Percentiles rank a stretch among this genome's conserved stretches.
These are phyloP conservation scores for Alca torda DNA, from an alignment of 2,797 vertebrate genomes.

Conservation along the genomic window DNA sequence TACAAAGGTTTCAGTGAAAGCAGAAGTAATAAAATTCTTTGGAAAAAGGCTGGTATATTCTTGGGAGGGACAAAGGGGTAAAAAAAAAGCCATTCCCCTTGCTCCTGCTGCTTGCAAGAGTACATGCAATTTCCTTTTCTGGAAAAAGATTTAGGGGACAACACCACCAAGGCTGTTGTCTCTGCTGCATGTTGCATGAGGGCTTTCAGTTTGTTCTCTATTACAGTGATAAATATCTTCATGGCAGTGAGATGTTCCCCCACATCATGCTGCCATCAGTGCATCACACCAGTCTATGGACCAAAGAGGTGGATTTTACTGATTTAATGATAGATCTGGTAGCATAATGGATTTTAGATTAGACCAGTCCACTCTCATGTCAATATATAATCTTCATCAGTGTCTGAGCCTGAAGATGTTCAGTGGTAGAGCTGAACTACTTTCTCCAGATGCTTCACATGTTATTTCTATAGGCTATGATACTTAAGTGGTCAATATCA, in stretches of 20 bases:
- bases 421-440: neutral
- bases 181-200: slow-evolving; percentile 2
- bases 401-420: neutral
- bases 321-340: slow-evolving; percentile 30
- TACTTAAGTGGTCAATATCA: neutral
- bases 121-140: slow-evolving; percentile 35
- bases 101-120: slow-evolving; percentile 9
- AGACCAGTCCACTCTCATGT: neutral
- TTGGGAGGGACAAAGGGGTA: neutral
- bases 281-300: neutral
- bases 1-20: slow-evolving; percentile 28
- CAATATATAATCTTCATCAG: neutral
- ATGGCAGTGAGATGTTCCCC: neutral
- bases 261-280: neutral
- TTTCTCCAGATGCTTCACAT: neutral
- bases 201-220: slow-evolving; percentile 17
- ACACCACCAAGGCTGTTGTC: slow-evolving; percentile 36
- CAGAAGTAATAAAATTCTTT: slow-evolving; percentile 4
- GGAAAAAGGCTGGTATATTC: neutral
- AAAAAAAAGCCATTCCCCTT: neutral
- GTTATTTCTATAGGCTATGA: neutral
- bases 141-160: slow-evolving; percentile 38
- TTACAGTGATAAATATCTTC: slow-evolving; percentile 13
- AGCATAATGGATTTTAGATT: slow-evolving; percentile 30
- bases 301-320: neutral